These are phyloP conservation scores for Tanypteryx hageni DNA, from an alignment of 2,888 invertebrate species.

Conservation along the genomic window DNA sequence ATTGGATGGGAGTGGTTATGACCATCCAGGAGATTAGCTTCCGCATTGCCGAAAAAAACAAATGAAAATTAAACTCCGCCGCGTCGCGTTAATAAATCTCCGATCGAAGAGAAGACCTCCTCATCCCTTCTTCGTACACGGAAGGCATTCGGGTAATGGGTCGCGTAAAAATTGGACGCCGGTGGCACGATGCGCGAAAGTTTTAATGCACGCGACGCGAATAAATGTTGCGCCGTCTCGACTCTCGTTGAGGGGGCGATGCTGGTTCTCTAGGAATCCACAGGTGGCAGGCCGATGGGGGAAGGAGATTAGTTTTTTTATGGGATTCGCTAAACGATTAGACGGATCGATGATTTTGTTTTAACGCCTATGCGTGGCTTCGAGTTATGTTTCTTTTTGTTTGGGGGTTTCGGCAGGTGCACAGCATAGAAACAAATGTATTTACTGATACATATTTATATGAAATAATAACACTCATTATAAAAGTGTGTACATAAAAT, in stretches of 20 bases:
- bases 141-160: not conserved
- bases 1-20: not conserved
- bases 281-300: not conserved
- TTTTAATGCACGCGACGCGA: no score
- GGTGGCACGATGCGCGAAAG: not conserved
- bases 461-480: no score
- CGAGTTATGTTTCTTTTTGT: no score
- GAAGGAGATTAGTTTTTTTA: no score
- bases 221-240: not conserved
- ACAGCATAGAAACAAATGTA: no score
- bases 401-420: no score
- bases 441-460: no score
- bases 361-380: no score
- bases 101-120: not conserved
- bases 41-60: not conserved
- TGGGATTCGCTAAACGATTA: no score
- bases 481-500: no score
- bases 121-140: not conserved
- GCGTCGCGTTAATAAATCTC: not conserved
- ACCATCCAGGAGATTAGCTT: not conserved
- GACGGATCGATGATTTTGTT: no score
- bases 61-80: not conserved
- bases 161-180: not conserved
- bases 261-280: not conserved
- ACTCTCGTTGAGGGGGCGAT: not conserved